Evolutionary conservation across 2,113 vertebrate genomes (phyloP).

Genomic region (Phrynosoma blainvillii): DNA sequence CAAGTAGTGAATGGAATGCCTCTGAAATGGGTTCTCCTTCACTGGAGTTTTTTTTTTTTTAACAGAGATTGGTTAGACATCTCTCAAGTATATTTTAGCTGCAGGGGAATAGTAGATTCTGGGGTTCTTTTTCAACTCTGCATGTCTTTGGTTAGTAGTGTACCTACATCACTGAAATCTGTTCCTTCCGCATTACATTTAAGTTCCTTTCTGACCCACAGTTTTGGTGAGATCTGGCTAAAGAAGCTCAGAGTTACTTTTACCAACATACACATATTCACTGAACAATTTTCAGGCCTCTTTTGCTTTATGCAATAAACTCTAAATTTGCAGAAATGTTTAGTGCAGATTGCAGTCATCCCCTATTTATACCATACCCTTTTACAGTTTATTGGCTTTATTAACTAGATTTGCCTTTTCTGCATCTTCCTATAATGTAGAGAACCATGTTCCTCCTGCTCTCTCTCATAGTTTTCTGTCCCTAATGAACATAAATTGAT

Average conservation of each 20-base stretch:
- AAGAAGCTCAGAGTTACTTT: neutral
- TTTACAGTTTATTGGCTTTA: slow-evolving; percentile 47
- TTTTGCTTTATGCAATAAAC: slow-evolving; percentile 34
- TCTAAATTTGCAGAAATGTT: slow-evolving; percentile 33
- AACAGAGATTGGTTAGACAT: too few relatives aligned
- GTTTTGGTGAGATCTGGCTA: neutral
- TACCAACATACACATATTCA: slow-evolving; percentile 31
- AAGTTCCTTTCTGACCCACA: neutral
- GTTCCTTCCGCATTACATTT: neutral
- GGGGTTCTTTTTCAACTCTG: too few relatives aligned
- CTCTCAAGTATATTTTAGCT: too few relatives aligned
- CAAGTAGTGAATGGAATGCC: too few relatives aligned
- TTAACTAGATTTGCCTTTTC: slow-evolving; percentile 61
- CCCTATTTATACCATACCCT: slow-evolving; percentile 32
- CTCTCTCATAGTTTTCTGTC: slow-evolving; percentile 59
- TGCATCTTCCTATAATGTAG: slow-evolving; percentile 51
- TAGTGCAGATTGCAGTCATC: slow-evolving; percentile 42
- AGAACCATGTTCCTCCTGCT: slow-evolving; percentile 54
- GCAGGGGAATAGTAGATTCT: too few relatives aligned
- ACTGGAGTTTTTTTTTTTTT: too few relatives aligned
- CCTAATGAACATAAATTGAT: slow-evolving; percentile 60
- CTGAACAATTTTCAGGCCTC: slow-evolving; percentile 40
- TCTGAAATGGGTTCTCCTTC: neutral
- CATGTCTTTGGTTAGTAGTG: too few relatives aligned
- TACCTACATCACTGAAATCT: too few relatives aligned